Percentiles rank a stretch among this genome's conserved stretches.
Evolutionary conservation across 1,140 invertebrate species (phyloP).

Genomic region (Bombus impatiens): DNA sequence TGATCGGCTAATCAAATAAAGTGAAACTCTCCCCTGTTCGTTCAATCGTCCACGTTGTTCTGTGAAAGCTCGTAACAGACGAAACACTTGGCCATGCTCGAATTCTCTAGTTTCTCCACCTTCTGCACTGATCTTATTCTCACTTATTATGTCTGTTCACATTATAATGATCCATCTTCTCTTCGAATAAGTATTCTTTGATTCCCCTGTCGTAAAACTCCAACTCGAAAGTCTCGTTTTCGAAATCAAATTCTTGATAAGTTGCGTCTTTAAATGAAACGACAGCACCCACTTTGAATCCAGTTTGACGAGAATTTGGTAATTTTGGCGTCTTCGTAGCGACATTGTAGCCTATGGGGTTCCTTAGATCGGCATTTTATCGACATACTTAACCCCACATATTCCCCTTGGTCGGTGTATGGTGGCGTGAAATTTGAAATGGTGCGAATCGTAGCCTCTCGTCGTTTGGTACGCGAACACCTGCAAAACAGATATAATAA

Average conservation of each 20-base stretch:
- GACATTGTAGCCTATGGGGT: slow-evolving; percentile 50
- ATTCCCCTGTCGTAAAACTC: slow-evolving; percentile 69
- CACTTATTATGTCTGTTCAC: slow-evolving; percentile 12
- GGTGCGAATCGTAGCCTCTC: slow-evolving; percentile 41
- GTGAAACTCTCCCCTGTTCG: background rate
- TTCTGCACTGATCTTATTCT: slow-evolving; percentile 18
- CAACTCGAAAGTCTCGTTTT: slow-evolving; percentile 52
- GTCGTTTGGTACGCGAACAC: no score
- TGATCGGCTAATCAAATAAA: background rate
- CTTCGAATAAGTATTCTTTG: slow-evolving; percentile 58
- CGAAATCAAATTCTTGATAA: slow-evolving; percentile 21
- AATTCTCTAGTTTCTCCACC: slow-evolving; percentile 29
- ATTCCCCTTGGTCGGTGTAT: slow-evolving; percentile 53
- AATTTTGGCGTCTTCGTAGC: slow-evolving; percentile 51
- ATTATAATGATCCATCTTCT: slow-evolving; percentile 23
- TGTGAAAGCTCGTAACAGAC: slow-evolving; percentile 68
- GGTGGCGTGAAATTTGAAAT: slow-evolving; percentile 45
- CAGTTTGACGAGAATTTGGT: background rate
- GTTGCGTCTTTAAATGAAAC: background rate
- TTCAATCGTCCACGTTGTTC: slow-evolving; percentile 48
- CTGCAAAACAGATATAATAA: no score
- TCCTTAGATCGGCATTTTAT: slow-evolving; percentile 69
- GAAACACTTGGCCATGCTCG: slow-evolving; percentile 57
- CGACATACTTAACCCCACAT: slow-evolving; percentile 54
- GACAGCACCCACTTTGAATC: slow-evolving; percentile 23